Conservation (phyloP, 1,140 invertebrate genomes). For the Drosophila murphyi region DNA sequence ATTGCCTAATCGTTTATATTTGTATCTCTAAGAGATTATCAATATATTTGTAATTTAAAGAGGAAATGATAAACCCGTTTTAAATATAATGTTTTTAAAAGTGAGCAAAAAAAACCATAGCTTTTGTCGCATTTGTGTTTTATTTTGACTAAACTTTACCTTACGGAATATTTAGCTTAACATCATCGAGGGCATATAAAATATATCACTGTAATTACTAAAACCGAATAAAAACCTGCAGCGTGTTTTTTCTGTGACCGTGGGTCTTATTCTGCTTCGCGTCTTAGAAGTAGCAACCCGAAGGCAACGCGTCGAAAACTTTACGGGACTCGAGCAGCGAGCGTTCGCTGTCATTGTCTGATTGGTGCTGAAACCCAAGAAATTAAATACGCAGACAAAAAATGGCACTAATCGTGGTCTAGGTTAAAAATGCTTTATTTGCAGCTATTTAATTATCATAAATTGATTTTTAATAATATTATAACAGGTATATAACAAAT, state of each 20-base stretch:
- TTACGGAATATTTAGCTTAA: too few relatives aligned
- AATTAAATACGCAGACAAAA: slow-evolving; percentile 1
- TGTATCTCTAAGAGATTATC: slow-evolving; percentile 56
- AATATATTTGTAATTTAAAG: slow-evolving; percentile 52
- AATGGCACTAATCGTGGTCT: neutral
- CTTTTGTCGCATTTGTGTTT: slow-evolving; percentile 7
- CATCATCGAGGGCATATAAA: too few relatives aligned
- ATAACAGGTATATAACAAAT: slow-evolving; percentile 83
- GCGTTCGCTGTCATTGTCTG: too few relatives aligned
- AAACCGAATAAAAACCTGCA: too few relatives aligned
- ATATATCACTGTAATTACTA: too few relatives aligned
- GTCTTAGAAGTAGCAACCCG: too few relatives aligned
- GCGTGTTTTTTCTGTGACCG: too few relatives aligned
- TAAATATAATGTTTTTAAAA: slow-evolving; percentile 60
- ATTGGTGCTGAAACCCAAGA: too few relatives aligned
- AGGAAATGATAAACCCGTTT: slow-evolving; percentile 47
- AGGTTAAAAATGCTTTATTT: slow-evolving; percentile 72
- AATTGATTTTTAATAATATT: slow-evolving; percentile 74
- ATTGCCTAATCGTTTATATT: slow-evolving; percentile 45
- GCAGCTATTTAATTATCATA: slow-evolving; percentile 75
- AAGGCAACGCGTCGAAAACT: too few relatives aligned
- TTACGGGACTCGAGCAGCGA: too few relatives aligned
- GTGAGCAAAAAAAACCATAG: slow-evolving; percentile 40
- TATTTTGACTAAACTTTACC: neutral
- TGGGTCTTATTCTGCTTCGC: too few relatives aligned